Conservation (phyloP, 2,113 vertebrate species). For the Phrynosoma platyrhinos region DNA sequence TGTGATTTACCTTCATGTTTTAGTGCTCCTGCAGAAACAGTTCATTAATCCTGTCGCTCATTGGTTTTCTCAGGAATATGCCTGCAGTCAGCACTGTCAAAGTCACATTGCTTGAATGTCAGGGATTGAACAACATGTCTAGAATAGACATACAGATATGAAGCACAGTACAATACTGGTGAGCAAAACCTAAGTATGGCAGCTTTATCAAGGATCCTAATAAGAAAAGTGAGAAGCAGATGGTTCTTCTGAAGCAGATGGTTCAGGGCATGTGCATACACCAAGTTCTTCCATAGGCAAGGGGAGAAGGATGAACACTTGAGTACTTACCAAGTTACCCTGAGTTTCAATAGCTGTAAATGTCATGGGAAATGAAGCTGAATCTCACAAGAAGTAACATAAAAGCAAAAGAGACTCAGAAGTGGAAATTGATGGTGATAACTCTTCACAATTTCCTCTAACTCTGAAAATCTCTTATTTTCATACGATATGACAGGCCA, state of each 20-base stretch:
- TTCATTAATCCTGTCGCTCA: constrained; percentile 46
- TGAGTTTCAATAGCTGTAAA: background rate
- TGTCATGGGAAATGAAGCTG: background rate
- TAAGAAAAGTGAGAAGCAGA: background rate
- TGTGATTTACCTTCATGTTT: constrained; percentile 42
- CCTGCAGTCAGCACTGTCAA: constrained; percentile 23
- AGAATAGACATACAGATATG: constrained; percentile 19
- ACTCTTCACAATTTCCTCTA: background rate
- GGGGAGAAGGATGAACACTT: too few species aligned
- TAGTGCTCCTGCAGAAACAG: constrained; percentile 3
- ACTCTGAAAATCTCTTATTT: background rate
- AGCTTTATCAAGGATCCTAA: background rate
- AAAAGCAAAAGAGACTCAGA: background rate
- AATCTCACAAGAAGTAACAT: background rate
- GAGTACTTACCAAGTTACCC: background rate
- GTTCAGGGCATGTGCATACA: background rate
- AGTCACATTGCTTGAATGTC: constrained; percentile 43
- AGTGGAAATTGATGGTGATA: background rate
- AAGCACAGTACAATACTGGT: constrained; percentile 13
- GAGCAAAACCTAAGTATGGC: constrained; percentile 1
- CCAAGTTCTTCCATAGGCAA: background rate
- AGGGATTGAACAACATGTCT: constrained; percentile 17
- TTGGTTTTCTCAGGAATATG: constrained; percentile 28
- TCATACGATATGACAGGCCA: background rate
- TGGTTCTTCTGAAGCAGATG: background rate